Percentiles rank a stretch among this genome's conserved stretches.
Conservation (phyloP, 2,797 vertebrate genomes). For the Falco naumanni region DNA sequence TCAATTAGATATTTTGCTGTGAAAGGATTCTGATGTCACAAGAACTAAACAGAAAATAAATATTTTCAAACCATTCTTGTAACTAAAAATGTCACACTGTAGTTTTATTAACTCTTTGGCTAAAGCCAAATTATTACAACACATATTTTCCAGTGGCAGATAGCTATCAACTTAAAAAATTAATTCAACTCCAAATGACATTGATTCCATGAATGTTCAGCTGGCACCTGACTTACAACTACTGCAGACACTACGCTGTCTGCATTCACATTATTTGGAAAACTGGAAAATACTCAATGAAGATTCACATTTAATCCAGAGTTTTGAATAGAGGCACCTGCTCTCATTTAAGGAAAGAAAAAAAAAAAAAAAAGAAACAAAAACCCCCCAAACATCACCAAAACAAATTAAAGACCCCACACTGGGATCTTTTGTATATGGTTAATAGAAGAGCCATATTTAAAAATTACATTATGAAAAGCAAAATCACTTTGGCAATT, state of each 20-base stretch:
- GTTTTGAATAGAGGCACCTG: neutral
- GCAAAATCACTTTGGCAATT: neutral
- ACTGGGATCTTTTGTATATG: neutral
- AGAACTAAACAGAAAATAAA: neutral
- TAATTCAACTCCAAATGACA: neutral
- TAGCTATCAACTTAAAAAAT: neutral
- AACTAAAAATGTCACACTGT: rapidly evolving
- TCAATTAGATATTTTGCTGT: neutral
- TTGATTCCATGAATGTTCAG: neutral
- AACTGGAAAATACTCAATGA: neutral
- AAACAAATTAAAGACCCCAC: neutral
- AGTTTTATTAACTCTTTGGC: neutral
- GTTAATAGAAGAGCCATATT: neutral
- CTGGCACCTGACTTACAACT: neutral
- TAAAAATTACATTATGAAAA: neutral
- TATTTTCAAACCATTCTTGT: neutral
- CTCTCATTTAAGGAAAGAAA: neutral
- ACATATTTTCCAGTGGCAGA: neutral
- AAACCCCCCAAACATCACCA: neutral
- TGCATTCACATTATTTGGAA: neutral
- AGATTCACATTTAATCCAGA: neutral
- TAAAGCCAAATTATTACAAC: neutral
- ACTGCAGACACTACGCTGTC: neutral
- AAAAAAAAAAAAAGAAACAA: neutral
- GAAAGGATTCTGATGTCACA: neutral